phyloP scores from a whole-genome alignment of 2,888 invertebrate species.

The Hipparchia sbordonii region DNA sequence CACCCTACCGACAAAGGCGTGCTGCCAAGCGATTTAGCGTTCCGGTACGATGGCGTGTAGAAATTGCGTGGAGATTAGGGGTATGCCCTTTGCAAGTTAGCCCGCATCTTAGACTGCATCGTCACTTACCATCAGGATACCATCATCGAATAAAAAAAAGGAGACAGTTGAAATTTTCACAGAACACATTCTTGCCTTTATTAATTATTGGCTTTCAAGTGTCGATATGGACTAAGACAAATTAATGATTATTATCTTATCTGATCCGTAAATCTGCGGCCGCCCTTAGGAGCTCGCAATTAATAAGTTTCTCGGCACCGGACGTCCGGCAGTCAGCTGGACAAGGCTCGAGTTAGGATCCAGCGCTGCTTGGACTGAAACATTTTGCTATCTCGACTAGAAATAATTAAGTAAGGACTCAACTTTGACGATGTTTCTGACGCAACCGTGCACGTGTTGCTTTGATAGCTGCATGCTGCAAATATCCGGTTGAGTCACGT shows the following conservation, averaged over 20 bases:
- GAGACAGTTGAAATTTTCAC: too few relatives aligned
- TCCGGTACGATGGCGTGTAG: too few relatives aligned
- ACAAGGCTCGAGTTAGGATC: constrained; percentile 13
- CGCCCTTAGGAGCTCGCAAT: constrained; percentile 52
- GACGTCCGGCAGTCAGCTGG: constrained; percentile 58
- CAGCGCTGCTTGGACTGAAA: constrained; percentile 21
- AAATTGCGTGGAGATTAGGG: too few relatives aligned
- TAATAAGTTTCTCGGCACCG: constrained; percentile 74
- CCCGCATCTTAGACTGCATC: too few relatives aligned
- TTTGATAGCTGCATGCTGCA: not conserved
- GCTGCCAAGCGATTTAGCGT: too few relatives aligned
- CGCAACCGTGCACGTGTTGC: not conserved
- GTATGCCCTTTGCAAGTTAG: too few relatives aligned
- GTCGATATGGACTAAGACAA: not conserved
- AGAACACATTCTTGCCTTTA: too few relatives aligned
- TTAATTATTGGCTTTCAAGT: too few relatives aligned
- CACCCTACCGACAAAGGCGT: too few relatives aligned
- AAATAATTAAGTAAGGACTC: constrained; percentile 7
- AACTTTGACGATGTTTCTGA: not conserved
- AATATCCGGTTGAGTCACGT: too few relatives aligned
- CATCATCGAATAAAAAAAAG: too few relatives aligned
- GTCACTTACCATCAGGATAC: too few relatives aligned
- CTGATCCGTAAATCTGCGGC: constrained; percentile 1
- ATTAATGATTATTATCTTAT: not conserved
- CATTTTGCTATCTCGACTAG: constrained; percentile 18